These are phyloP conservation scores for Galeopsomyia nigrocyanea DNA, from an alignment of 2,888 invertebrate species.

Conservation along the genomic window DNA sequence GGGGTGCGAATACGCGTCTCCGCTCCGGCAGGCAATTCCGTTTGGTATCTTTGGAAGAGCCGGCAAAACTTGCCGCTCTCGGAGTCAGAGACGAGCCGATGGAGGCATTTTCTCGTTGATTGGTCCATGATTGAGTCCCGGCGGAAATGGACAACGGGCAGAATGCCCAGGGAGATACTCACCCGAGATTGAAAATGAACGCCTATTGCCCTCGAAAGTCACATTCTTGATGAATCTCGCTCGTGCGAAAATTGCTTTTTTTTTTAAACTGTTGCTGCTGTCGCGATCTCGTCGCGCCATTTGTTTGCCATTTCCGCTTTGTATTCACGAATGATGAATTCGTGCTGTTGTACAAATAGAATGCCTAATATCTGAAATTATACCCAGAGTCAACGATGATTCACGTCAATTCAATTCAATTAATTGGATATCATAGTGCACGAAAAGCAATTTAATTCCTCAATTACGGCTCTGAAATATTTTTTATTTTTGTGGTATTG, in stretches of 20 bases:
- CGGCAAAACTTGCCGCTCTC: conserved; percentile 18
- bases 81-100: neutral
- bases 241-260: neutral
- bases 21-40: conserved; percentile 15
- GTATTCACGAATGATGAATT: no score
- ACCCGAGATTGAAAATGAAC: conserved; percentile 13
- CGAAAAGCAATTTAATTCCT: no score
- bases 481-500: no score
- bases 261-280: conserved; percentile 2
- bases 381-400: no score
- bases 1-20: conserved; percentile 2
- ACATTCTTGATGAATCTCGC: conserved; percentile 17
- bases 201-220: conserved; percentile 24
- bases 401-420: no score
- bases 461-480: no score
- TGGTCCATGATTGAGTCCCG: conserved; percentile 45
- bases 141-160: conserved; percentile 39
- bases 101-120: conserved; percentile 37
- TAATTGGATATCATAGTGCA: no score
- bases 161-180: conserved; percentile 6
- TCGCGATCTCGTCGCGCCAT: neutral
- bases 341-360: no score
- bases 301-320: no score
- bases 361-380: no score
- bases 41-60: conserved; percentile 25